These are phyloP conservation scores for Muraenolepis orangiensis DNA, from an alignment of 2,797 vertebrate genomes.

Conservation along the genomic window DNA sequence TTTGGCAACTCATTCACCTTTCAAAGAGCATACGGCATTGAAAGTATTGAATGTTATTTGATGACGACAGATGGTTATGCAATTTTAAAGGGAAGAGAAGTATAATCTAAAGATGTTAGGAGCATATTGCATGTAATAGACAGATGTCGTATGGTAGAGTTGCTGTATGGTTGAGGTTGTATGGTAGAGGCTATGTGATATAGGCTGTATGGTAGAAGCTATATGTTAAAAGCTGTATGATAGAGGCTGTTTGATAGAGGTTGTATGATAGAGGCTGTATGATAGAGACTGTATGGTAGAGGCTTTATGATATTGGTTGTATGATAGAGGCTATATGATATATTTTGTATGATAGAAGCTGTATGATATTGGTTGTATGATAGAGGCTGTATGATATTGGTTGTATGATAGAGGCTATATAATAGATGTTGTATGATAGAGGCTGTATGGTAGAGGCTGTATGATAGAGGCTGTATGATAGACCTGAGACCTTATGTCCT, in stretches of 20 bases:
- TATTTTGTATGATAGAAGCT: background rate
- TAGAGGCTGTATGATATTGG: too few relatives aligned
- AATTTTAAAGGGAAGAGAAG: background rate
- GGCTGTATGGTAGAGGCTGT: background rate
- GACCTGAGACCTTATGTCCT: background rate
- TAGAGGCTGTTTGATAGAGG: background rate
- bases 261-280: background rate
- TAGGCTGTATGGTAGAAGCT: too few relatives aligned
- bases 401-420: background rate
- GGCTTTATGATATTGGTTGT: background rate
- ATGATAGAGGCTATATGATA: background rate
- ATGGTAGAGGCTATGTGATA: too few relatives aligned
- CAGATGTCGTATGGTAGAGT: background rate
- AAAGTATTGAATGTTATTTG: slow-evolving; percentile 59
- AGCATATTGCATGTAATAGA: background rate
- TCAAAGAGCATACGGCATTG: slow-evolving; percentile 20
- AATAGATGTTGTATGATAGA: background rate
- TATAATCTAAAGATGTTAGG: background rate
- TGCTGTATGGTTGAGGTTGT: background rate
- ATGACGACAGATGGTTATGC: slow-evolving; percentile 18
- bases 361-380: background rate
- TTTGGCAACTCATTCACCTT: slow-evolving; percentile 43
- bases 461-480: background rate
- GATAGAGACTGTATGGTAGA: background rate
- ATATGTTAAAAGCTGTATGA: background rate